Evolutionary conservation across 2,113 vertebrate genomes (phyloP), one percentile per base, ranked within the genome.

Genomic region (Lepus timidus): DNA sequence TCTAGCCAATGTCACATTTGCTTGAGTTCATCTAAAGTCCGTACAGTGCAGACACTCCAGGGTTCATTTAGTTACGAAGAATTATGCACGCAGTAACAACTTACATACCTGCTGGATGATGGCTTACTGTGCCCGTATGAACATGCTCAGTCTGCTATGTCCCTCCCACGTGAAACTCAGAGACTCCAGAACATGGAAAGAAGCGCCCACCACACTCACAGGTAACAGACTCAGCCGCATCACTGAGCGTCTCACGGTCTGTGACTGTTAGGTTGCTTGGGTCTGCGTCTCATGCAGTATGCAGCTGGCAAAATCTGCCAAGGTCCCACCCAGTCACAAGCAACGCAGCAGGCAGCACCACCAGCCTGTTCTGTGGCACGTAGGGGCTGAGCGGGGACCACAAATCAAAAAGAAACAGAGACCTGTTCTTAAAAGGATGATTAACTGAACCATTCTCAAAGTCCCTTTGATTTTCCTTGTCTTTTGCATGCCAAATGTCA

Each of bases 1-100:
- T 86, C 61, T 52, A 9, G 51, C 12, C 71, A 83, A 20, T 62
- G 31, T 80, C n/a, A 76, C 31, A 51, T 79, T 79, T 95, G 64
- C 64, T 95, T n/a, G 92, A 70, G 23, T 85, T 88, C 61, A 4
- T 73, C 31, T 95, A 31, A 83, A 94, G n/a, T 49, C 55, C 75
- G 1, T 3, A 31, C 52, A 64, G 17, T 12, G 10, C 39, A 67
- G 68, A 52, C 17, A 4, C 31, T 75, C 44, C 71, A 51, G 29
- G 31, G 9, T 23, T 79, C 49, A 61, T 74, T 83, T 36, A 49
- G 44, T 71, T 83, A 82, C 85, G 52, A 91, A 92, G 64, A 76
- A 65, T 55, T 67, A 33, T 75, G 78, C 55, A 61, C 55, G 82
- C 55, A 68, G 11, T 52, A 73, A 78, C 25, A 94, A 55, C 11